These are phyloP conservation scores for Hydrolagus colliei DNA, from an alignment of 2,797 vertebrate genomes.

Conservation along the genomic window DNA sequence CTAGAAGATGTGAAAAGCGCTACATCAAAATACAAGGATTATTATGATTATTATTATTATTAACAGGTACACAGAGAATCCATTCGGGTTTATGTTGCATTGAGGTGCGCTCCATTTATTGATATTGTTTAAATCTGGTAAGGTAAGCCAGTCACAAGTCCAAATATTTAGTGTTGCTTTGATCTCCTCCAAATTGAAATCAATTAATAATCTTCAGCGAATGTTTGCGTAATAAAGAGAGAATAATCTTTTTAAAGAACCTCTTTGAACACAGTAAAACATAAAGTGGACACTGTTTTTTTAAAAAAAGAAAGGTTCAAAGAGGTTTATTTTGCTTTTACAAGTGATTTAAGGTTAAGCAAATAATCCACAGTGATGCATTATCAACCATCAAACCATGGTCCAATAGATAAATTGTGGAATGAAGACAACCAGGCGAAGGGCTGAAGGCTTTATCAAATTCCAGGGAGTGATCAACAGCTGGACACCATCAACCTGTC, in stretches of 20 bases:
- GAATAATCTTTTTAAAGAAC: constrained; percentile 41
- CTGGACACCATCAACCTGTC: constrained; percentile 38
- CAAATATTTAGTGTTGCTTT: constrained; percentile 42
- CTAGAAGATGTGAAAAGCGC: too few species aligned
- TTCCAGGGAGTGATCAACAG: constrained; percentile 33
- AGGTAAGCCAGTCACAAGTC: constrained; percentile 23
- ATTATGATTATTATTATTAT: too few species aligned
- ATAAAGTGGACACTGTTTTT: not conserved
- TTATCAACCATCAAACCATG: constrained; percentile 42
- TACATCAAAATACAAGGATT: too few species aligned
- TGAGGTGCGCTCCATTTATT: not conserved
- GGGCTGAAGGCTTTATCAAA: constrained; percentile 41
- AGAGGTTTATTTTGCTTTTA: constrained; percentile 40
- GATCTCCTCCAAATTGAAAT: constrained; percentile 41
- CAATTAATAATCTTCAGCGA: constrained; percentile 41
- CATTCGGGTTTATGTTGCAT: not conserved
- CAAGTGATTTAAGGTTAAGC: constrained; percentile 49
- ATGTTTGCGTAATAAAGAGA: constrained; percentile 44
- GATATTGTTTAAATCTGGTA: not conserved
- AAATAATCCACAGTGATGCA: constrained; percentile 48
- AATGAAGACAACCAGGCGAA: constrained; percentile 40
- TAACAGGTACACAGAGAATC: not conserved
- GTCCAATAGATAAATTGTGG: constrained; percentile 42
- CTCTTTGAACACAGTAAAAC: constrained; percentile 38
- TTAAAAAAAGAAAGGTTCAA: constrained; percentile 44